phyloP scores from a whole-genome alignment of 2,888 invertebrate species.

The Heterodera filipjevi region DNA sequence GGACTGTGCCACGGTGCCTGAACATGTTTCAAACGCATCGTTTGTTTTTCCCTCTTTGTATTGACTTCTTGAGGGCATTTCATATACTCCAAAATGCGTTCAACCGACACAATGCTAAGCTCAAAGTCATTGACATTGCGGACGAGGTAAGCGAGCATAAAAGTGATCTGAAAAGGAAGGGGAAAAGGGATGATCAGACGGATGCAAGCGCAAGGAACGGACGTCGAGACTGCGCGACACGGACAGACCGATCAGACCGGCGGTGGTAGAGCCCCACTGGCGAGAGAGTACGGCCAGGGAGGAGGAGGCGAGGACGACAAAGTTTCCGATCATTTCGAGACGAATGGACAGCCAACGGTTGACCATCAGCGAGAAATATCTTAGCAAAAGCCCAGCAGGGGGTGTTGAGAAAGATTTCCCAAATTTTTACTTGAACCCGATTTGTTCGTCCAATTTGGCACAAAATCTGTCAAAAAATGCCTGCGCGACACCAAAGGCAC shows the following conservation, averaged over 20 bases:
- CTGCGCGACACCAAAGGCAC: constrained; percentile 51
- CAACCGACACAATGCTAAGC: constrained; percentile 94
- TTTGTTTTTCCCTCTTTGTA: neutral
- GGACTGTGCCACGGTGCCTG: constrained; percentile 39
- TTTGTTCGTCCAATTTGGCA: constrained; percentile 31
- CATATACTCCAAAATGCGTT: constrained; percentile 92
- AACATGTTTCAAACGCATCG: constrained; percentile 6
- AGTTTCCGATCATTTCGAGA: constrained; percentile 91
- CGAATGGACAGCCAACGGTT: constrained; percentile 83
- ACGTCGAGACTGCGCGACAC: constrained; percentile 69
- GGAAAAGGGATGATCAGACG: neutral
- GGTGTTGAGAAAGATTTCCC: neutral
- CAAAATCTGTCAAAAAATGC: constrained; percentile 41
- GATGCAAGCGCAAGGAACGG: neutral
- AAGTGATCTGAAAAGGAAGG: constrained; percentile 75
- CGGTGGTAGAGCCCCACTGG: constrained; percentile 64
- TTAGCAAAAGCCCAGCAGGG: constrained; percentile 29
- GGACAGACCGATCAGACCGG: constrained; percentile 70
- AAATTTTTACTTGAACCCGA: constrained; percentile 20
- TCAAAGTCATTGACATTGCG: constrained; percentile 94
- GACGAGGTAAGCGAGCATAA: constrained; percentile 91
- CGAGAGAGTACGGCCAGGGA: constrained; percentile 79
- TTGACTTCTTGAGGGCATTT: constrained; percentile 69
- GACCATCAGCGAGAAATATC: constrained; percentile 50
- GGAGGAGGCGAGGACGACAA: constrained; percentile 84